Conservation (phyloP, 1,140 invertebrate species). For the Physella acuta region DNA sequence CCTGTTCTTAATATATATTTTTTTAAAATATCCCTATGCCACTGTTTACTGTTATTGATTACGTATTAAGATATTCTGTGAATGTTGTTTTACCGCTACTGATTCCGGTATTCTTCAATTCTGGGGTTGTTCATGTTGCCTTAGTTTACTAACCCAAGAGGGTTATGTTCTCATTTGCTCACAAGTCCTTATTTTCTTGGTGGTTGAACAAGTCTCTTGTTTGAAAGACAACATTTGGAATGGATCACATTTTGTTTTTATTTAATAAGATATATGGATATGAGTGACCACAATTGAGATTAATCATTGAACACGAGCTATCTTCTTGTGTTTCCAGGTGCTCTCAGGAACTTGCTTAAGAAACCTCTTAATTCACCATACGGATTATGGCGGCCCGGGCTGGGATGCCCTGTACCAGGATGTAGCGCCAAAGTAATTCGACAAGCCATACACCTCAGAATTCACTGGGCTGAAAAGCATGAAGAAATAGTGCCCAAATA, state of each 20-base stretch:
- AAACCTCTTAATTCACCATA: not conserved
- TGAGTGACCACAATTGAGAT: not conserved
- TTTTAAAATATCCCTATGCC: not conserved
- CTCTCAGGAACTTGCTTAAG: not conserved
- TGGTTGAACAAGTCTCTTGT: not conserved
- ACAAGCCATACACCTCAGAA: slow-evolving; percentile 18
- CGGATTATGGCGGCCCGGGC: slow-evolving; percentile 7
- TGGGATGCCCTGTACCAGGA: slow-evolving; percentile 12
- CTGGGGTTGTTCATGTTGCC: too few species aligned
- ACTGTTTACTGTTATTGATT: not conserved
- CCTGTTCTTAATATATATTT: not conserved
- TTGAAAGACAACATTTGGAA: not conserved
- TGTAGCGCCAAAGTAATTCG: slow-evolving; percentile 19
- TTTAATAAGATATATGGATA: not conserved
- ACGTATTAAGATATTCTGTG: too few species aligned
- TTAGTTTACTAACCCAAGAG: not conserved
- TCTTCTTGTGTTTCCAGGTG: slow-evolving; percentile 12
- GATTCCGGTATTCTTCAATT: too few species aligned
- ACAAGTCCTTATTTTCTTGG: not conserved
- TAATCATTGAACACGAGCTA: not conserved
- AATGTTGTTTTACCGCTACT: too few species aligned
- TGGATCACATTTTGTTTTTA: not conserved
- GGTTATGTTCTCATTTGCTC: not conserved
- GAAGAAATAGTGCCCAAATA: slow-evolving; percentile 22
- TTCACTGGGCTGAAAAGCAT: slow-evolving; percentile 22